These are phyloP conservation scores for Malurus splendens DNA, from an alignment of 2,797 vertebrate genomes.

Conservation along the genomic window DNA sequence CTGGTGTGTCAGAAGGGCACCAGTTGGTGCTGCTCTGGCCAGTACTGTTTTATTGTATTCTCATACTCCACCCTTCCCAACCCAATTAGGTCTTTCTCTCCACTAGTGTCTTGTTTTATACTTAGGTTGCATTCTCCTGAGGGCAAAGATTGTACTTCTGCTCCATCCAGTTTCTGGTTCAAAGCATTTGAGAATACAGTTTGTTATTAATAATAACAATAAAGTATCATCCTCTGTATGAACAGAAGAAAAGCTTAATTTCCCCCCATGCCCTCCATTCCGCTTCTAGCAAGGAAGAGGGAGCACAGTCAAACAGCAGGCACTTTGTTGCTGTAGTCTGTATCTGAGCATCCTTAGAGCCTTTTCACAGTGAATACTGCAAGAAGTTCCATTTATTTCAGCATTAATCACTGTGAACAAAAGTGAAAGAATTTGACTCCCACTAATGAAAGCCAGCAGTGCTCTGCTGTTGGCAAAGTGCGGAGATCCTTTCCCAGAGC, in stretches of 20 bases:
- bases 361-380: slow-evolving; percentile 11
- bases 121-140: neutral
- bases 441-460: slow-evolving; percentile 10
- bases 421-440: slow-evolving; percentile 36
- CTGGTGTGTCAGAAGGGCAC: neutral
- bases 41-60: neutral
- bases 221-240: neutral
- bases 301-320: slow-evolving; percentile 4
- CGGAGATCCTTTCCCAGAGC: neutral
- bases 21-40: neutral
- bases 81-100: neutral
- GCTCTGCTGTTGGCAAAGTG: slow-evolving; percentile 2
- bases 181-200: neutral
- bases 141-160: neutral
- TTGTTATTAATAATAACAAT: neutral
- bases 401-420: slow-evolving; percentile 46
- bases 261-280: neutral
- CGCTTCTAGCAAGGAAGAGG: neutral
- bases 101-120: neutral
- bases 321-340: slow-evolving; percentile 18
- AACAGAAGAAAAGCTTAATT: neutral
- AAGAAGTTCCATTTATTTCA: slow-evolving; percentile 40
- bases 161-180: neutral
- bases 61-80: neutral
- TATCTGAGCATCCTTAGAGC: slow-evolving; percentile 8